These are phyloP conservation scores for Brachionus angularis DNA, from an alignment of 1,140 invertebrate species.

Conservation along the genomic window DNA sequence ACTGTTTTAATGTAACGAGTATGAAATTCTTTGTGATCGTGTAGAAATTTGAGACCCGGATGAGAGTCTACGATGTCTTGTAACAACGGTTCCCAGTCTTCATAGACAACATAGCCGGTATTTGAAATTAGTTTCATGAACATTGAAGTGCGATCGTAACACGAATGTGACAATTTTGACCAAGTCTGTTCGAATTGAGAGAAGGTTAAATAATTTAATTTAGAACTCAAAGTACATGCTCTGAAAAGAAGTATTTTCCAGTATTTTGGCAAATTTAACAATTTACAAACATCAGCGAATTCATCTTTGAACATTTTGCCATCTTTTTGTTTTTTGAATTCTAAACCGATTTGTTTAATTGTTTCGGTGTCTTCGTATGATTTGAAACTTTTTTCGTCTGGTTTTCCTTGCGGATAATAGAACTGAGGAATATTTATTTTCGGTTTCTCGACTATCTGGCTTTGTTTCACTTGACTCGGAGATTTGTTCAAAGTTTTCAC, in stretches of 20 bases:
- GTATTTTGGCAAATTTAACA: constrained; percentile 68
- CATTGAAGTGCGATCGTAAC: constrained; percentile 56
- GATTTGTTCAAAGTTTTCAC: not conserved
- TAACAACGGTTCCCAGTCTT: constrained; percentile 81
- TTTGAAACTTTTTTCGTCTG: constrained; percentile 21
- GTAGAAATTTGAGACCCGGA: constrained; percentile 90
- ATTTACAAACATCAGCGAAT: constrained; percentile 6
- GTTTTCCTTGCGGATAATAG: constrained; percentile 34
- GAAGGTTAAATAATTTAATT: constrained; percentile 67
- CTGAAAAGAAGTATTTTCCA: constrained; percentile 89
- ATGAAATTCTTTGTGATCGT: constrained; percentile 96
- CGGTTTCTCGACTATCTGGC: not conserved
- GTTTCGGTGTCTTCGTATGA: not conserved
- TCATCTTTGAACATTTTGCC: constrained; percentile 30
- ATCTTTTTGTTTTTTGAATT: constrained; percentile 32
- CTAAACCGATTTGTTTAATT: constrained; percentile 3
- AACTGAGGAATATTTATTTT: constrained; percentile 36
- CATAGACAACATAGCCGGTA: constrained; percentile 60
- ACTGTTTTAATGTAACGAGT: constrained; percentile 94
- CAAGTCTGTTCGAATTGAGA: constrained; percentile 81
- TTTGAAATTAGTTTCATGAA: constrained; percentile 48
- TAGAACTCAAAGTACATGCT: constrained; percentile 69
- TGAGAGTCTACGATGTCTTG: constrained; percentile 99
- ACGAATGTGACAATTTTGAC: constrained; percentile 77
- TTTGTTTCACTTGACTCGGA: constrained; percentile 1